phyloP scores from a whole-genome alignment of 2,797 vertebrate species.

The Tragelaphus eurycerus region DNA sequence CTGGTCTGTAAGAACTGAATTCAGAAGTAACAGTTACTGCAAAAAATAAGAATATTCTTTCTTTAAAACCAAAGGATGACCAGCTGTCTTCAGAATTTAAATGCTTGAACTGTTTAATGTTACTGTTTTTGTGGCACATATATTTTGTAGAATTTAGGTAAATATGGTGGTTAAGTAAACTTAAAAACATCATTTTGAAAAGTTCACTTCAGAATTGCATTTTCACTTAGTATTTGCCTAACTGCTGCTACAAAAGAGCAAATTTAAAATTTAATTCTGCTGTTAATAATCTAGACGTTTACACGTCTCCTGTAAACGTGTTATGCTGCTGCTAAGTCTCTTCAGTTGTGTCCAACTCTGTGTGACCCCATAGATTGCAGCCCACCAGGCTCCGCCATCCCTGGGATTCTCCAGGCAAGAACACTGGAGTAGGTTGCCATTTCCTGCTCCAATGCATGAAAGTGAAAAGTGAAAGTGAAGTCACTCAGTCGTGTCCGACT shows the following conservation, averaged over 20 bases:
- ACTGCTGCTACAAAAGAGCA: neutral
- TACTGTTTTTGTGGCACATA: neutral
- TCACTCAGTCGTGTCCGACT: too few species aligned
- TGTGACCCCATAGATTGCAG: too few species aligned
- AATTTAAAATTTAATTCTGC: neutral
- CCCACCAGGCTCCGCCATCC: too few species aligned
- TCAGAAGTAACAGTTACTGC: neutral
- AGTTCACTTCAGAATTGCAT: neutral
- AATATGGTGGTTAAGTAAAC: neutral
- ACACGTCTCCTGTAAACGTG: neutral
- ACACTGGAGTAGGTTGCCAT: too few species aligned
- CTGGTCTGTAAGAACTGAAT: neutral
- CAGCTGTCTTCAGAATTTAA: neutral
- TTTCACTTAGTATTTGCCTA: neutral
- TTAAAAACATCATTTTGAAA: constrained; percentile 14
- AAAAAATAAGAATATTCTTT: neutral
- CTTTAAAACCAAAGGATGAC: neutral
- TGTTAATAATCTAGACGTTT: neutral
- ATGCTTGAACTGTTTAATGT: neutral
- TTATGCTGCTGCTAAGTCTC: neutral
- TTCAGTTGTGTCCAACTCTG: too few species aligned
- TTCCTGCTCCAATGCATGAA: too few species aligned
- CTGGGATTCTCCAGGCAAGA: too few species aligned
- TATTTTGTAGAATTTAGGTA: neutral
- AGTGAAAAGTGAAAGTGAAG: too few species aligned